Conservation (phyloP, 1,140 invertebrate genomes). For the Bactericera cockerelli region DNA sequence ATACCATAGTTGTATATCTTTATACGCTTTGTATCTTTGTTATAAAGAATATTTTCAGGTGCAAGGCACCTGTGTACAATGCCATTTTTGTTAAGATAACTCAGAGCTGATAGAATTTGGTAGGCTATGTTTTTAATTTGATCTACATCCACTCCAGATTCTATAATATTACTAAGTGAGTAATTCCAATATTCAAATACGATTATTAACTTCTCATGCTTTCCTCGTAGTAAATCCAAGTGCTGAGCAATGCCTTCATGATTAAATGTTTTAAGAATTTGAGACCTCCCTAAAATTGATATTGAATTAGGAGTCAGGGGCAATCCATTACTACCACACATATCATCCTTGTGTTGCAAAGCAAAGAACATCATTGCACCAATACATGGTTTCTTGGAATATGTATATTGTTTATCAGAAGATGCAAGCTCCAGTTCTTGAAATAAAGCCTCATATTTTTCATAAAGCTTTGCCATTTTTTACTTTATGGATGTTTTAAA, state of each 20-base stretch:
- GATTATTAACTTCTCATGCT: constrained; percentile 60
- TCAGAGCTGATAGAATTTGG: constrained; percentile 57
- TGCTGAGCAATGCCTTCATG: constrained; percentile 76
- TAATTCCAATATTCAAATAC: constrained; percentile 16
- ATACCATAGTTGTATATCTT: constrained; percentile 87
- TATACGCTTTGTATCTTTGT: constrained; percentile 43
- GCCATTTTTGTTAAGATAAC: constrained; percentile 51
- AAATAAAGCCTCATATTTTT: constrained; percentile 6
- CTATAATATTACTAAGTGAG: background rate
- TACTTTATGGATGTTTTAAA: too few species aligned
- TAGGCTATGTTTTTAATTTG: constrained; percentile 42
- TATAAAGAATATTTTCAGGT: constrained; percentile 69
- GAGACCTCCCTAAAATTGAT: constrained; percentile 76
- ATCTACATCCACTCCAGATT: constrained; percentile 27
- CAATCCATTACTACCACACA: constrained; percentile 87
- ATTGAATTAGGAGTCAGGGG: constrained; percentile 93
- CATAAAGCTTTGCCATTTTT: background rate
- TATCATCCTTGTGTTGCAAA: constrained; percentile 72
- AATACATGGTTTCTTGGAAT: constrained; percentile 27
- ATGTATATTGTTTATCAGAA: background rate
- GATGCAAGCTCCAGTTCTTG: background rate
- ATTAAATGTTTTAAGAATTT: constrained; percentile 59
- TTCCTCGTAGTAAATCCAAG: constrained; percentile 78
- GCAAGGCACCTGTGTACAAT: constrained; percentile 67
- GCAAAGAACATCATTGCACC: constrained; percentile 83